These are phyloP conservation scores for Corvus hawaiiensis DNA, from an alignment of 2,113 vertebrate genomes.

Conservation along the genomic window DNA sequence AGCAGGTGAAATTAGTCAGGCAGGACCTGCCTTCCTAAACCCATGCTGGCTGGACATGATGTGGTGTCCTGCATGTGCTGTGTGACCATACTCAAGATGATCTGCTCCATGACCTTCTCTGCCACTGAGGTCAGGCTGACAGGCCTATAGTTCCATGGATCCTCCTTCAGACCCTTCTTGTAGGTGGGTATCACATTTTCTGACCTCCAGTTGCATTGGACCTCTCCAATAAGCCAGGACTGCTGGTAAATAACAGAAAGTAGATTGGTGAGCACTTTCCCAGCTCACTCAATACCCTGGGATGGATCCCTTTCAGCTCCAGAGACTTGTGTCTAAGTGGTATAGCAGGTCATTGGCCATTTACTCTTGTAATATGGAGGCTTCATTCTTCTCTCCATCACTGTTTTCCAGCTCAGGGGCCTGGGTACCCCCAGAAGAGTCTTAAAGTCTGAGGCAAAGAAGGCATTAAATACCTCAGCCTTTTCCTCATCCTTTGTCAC, in stretches of 20 bases:
- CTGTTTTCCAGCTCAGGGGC: background rate
- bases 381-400: background rate
- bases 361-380: background rate
- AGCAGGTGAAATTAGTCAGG: background rate
- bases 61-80: background rate
- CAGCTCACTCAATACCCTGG: background rate
- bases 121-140: background rate
- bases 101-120: background rate
- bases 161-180: background rate
- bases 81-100: background rate
- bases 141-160: background rate
- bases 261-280: background rate
- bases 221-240: background rate
- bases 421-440: background rate
- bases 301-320: background rate
- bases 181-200: background rate
- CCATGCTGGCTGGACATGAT: background rate
- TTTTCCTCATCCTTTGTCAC: background rate
- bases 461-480: background rate
- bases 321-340: background rate
- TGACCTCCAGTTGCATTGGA: background rate
- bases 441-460: background rate
- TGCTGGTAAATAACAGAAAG: background rate
- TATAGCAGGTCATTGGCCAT: background rate
- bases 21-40: background rate